These are phyloP conservation scores for Leptestheria dahalacensis DNA, from an alignment of 1,140 invertebrate genomes.

Conservation along the genomic window DNA sequence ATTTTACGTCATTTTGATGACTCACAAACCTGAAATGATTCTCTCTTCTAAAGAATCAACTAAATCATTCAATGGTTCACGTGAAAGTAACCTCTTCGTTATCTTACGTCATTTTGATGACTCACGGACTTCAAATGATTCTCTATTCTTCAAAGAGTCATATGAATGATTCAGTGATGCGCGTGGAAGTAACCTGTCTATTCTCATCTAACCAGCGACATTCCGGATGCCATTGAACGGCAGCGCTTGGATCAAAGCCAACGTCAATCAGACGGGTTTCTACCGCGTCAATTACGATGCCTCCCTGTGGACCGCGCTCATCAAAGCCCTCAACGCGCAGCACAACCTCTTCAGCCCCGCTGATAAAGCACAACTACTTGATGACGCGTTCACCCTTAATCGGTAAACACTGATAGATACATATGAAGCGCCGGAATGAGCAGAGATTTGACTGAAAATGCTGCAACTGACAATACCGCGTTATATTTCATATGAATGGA, in stretches of 20 bases:
- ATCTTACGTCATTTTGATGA: too few species aligned
- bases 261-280: constrained; percentile 71
- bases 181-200: constrained; percentile 3
- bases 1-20: too few species aligned
- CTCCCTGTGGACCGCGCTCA: constrained; percentile 55
- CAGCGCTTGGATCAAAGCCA: constrained; percentile 71
- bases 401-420: constrained; percentile 32
- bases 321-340: constrained; percentile 46
- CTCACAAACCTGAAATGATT: too few species aligned
- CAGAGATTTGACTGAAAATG: too few species aligned
- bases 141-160: constrained; percentile 4
- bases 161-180: background rate
- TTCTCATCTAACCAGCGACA: constrained; percentile 16
- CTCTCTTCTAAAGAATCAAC: too few species aligned
- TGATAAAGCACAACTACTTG: constrained; percentile 55
- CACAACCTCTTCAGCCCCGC: constrained; percentile 49
- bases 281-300: constrained; percentile 73
- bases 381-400: constrained; percentile 59
- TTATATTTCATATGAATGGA: too few species aligned
- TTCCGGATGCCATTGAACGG: constrained; percentile 27
- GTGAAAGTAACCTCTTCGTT: too few species aligned
- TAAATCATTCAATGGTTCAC: background rate
- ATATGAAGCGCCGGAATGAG: too few species aligned
- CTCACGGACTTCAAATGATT: background rate
- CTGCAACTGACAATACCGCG: too few species aligned